These are phyloP conservation scores for Phanerotoma sp. DNA, from an alignment of 2,888 invertebrate genomes.

Conservation along the genomic window DNA sequence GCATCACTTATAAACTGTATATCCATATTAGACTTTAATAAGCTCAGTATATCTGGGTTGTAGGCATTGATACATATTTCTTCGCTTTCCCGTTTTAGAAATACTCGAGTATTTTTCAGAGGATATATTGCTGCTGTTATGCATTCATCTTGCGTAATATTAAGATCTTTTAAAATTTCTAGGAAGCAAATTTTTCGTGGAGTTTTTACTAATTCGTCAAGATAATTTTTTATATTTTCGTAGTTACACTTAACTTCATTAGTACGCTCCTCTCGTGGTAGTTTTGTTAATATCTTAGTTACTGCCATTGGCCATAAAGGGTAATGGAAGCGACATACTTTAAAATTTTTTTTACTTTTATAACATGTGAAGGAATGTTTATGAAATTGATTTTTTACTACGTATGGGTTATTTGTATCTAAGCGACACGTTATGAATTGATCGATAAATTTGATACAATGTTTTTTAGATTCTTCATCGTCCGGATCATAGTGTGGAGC, in stretches of 20 bases:
- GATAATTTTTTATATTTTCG: not conserved
- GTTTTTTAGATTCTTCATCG: not conserved
- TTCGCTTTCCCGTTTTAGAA: not conserved
- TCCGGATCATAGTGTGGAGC: conserved; percentile 5
- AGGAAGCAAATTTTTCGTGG: not conserved
- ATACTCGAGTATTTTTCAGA: not conserved
- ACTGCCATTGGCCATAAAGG: not conserved
- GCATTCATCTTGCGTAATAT: not conserved
- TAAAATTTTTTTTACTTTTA: conserved; percentile 4
- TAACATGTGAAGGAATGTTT: conserved; percentile 1
- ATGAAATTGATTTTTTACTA: not conserved
- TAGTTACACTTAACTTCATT: not conserved
- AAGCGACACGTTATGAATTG: conserved; percentile 2
- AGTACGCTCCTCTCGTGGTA: not conserved
- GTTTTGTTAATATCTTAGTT: conserved; percentile 4
- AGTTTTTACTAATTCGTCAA: not conserved
- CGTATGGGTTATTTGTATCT: conserved; percentile 5
- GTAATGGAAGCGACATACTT: conserved; percentile 8
- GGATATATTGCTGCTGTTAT: not conserved
- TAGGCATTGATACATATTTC: conserved; percentile 1
- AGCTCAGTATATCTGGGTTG: not conserved
- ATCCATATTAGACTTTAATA: conserved; percentile 14
- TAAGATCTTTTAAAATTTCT: not conserved
- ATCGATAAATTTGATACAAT: conserved; percentile 2
- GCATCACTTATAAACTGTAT: conserved; percentile 3